Conservation (phyloP, 2,888 invertebrate genomes). For the Branchellion lobata region DNA sequence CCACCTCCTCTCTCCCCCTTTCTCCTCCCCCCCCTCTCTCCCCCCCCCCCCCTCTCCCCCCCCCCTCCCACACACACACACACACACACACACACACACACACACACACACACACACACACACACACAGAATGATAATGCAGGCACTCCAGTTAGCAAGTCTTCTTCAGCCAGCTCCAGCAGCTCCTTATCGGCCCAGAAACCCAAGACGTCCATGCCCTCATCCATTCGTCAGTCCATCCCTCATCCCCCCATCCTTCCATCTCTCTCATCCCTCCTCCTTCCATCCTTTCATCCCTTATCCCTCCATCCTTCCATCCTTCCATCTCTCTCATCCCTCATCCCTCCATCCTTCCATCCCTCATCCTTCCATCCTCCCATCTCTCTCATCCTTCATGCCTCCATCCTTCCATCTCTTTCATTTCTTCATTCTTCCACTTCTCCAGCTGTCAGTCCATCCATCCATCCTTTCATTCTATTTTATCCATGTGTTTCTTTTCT, state of each 20-base stretch:
- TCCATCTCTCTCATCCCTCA: not conserved
- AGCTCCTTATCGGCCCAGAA: not conserved
- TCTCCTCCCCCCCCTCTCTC: no score
- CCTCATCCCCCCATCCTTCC: not conserved
- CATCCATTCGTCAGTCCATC: not conserved
- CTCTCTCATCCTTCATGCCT: no score
- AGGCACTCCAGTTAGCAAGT: conserved; percentile 84
- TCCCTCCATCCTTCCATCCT: no score
- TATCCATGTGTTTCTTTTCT: not conserved
- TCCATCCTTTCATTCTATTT: not conserved
- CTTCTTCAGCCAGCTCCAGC: conserved; percentile 68
- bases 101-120: no score
- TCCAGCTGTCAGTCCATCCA: no score
- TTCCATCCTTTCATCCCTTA: not conserved
- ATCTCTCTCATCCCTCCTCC: not conserved
- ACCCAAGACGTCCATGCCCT: not conserved
- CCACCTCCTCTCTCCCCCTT: no score
- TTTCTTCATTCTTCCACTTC: no score
- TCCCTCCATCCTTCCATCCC: not conserved
- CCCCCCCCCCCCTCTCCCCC: no score
- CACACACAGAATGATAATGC: conserved; percentile 63
- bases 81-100: no score
- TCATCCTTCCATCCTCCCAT: not conserved
- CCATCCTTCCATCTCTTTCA: no score
- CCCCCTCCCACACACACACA: no score